Conservation (phyloP, 2,888 invertebrate genomes). For the Pseudococcus jackbeardsleyi region DNA sequence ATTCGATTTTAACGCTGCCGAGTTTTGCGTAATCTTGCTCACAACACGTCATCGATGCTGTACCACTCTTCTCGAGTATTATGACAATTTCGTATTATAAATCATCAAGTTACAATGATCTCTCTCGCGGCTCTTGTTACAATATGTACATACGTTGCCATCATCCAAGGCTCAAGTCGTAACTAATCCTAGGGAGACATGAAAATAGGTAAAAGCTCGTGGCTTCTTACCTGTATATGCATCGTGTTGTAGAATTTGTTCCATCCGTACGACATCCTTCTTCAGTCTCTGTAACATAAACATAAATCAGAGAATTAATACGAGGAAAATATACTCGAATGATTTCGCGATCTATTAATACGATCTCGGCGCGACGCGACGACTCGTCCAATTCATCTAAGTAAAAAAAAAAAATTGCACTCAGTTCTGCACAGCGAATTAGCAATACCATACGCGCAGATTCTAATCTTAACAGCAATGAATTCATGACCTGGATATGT, state of each 20-base stretch:
- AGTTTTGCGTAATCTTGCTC: constrained; percentile 11
- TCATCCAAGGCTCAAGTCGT: neutral
- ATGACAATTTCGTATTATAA: neutral
- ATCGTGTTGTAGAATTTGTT: neutral
- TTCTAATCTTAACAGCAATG: neutral
- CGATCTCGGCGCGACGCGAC: neutral
- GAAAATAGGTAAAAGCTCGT: neutral
- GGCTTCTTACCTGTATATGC: neutral
- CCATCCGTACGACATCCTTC: constrained; percentile 3
- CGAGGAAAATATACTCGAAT: neutral
- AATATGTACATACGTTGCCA: neutral
- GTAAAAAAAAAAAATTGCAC: neutral
- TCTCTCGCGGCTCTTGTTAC: neutral
- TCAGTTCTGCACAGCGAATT: neutral
- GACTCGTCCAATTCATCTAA: neutral
- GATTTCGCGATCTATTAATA: neutral
- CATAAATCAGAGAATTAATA: constrained; percentile 9
- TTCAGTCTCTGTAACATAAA: constrained; percentile 17
- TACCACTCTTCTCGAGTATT: neutral
- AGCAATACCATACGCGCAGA: neutral
- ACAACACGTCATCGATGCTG: neutral
- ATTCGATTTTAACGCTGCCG: neutral
- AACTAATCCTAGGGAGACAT: neutral
- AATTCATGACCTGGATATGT: constrained; percentile 46
- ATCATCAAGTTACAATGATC: neutral